Conservation (phyloP, 2,888 invertebrate genomes). For the Thecocarcelia acutangulata region DNA sequence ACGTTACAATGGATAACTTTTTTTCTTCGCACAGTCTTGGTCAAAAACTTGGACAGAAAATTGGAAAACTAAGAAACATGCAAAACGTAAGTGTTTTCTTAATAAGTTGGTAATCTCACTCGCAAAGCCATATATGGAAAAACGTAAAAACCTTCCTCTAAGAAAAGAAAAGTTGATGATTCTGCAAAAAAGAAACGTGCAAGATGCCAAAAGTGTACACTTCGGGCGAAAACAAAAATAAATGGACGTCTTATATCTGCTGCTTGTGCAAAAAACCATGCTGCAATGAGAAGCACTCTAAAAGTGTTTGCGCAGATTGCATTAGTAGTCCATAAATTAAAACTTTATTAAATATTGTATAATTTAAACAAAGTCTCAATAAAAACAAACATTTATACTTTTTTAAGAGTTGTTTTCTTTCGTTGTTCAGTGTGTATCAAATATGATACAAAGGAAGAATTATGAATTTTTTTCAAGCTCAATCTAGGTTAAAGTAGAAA, state of each 20-base stretch:
- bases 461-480: neutral
- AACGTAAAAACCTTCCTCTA: neutral
- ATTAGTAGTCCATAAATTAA: neutral
- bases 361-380: neutral
- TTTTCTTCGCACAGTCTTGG: neutral
- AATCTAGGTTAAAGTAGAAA: neutral
- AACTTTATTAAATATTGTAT: neutral
- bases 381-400: neutral
- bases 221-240: constrained; percentile 15
- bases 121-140: too few relatives aligned
- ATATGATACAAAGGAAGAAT: neutral
- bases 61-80: constrained; percentile 1
- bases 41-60: too few relatives aligned
- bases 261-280: neutral
- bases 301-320: neutral
- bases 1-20: neutral
- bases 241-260: neutral
- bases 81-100: constrained; percentile 14
- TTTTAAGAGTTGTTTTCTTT: constrained; percentile 3
- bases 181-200: neutral
- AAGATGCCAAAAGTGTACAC: neutral
- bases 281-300: neutral
- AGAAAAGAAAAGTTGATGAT: neutral
- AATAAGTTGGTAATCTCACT: too few relatives aligned
- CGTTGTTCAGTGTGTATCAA: neutral